Conservation (phyloP, 1,140 invertebrate genomes). For the Euura saliciscinereae region DNA sequence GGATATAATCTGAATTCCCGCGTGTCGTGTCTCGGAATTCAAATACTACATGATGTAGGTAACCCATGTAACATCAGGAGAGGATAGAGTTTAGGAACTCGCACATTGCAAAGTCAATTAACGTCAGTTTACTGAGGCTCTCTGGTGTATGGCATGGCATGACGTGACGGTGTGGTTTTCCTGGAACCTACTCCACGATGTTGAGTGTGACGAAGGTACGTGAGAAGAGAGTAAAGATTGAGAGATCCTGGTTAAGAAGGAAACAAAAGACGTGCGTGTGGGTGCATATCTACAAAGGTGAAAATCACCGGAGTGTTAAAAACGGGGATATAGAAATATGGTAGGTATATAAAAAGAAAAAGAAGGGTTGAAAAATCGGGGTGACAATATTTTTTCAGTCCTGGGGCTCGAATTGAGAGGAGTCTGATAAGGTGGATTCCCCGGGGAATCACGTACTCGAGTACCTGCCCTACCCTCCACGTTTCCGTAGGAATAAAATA, state of each 20-base stretch:
- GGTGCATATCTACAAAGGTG: background rate
- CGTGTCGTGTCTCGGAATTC: too few species aligned
- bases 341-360: background rate
- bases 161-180: background rate
- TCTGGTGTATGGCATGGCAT: background rate
- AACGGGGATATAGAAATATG: too few species aligned
- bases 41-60: too few species aligned
- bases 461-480: background rate
- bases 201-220: background rate
- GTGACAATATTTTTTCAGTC: background rate
- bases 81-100: background rate
- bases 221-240: background rate
- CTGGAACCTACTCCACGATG: background rate
- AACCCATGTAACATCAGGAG: too few species aligned
- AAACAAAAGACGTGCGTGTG: background rate
- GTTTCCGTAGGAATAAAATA: background rate
- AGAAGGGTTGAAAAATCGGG: background rate
- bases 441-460: background rate
- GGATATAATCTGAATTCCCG: too few species aligned
- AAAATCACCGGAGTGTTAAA: background rate
- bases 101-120: slow-evolving; percentile 7
- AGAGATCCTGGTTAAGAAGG: background rate
- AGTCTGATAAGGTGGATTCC: background rate
- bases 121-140: background rate
- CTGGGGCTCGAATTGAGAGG: background rate